Evolutionary conservation across 2,113 vertebrate genomes (phyloP).

Genomic region (Saguinus midas): DNA sequence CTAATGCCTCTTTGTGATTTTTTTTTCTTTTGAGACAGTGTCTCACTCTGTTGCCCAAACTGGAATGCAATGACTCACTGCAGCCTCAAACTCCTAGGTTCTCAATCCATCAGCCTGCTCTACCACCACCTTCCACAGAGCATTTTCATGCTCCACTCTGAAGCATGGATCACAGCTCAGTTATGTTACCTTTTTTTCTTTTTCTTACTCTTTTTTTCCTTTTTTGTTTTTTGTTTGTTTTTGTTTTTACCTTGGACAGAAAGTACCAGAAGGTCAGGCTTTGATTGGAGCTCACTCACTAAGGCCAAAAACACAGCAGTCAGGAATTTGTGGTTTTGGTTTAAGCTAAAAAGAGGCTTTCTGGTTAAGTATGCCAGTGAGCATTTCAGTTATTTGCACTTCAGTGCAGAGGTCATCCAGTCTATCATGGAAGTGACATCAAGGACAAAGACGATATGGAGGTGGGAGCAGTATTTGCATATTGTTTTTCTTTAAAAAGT

Average conservation of each 20-base stretch:
- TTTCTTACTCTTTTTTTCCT: too few species aligned
- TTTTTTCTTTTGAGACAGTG: too few species aligned
- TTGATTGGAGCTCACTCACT: neutral
- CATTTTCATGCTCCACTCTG: neutral
- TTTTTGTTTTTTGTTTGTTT: too few species aligned
- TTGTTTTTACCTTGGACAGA: neutral
- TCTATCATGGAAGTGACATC: neutral
- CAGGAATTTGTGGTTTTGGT: neutral
- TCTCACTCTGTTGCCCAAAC: too few species aligned
- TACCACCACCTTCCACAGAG: neutral
- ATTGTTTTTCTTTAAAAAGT: neutral
- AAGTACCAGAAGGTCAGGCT: neutral
- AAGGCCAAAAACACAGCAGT: slow-evolving; percentile 3
- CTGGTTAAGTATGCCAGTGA: neutral
- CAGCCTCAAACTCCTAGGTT: too few species aligned
- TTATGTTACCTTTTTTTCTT: neutral
- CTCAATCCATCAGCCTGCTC: neutral
- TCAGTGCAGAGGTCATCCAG: neutral
- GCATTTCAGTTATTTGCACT: slow-evolving; percentile 35
- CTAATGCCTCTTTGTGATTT: neutral
- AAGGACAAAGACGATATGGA: neutral
- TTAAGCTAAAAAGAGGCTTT: neutral
- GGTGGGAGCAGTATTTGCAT: neutral
- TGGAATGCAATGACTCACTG: too few species aligned
- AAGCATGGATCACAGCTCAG: neutral